Conservation (phyloP, 1,140 invertebrate genomes). For the Ips typographus region DNA sequence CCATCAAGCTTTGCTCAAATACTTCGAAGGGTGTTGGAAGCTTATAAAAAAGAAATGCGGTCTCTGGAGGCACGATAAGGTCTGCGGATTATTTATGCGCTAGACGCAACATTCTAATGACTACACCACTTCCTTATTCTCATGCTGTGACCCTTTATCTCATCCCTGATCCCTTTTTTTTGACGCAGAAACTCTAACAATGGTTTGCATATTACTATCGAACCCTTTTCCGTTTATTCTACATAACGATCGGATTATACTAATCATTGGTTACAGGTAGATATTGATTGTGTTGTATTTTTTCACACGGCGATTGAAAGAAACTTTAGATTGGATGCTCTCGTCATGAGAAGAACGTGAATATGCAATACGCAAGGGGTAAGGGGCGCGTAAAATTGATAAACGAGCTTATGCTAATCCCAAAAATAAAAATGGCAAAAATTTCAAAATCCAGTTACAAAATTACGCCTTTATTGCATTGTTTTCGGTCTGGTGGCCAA, state of each 20-base stretch:
- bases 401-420: no score
- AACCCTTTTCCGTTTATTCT: slow-evolving; percentile 24
- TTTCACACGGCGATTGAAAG: slow-evolving; percentile 20
- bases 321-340: no score
- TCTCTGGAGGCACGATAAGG: slow-evolving; percentile 11
- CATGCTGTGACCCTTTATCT: background rate
- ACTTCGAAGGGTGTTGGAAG: slow-evolving; percentile 17
- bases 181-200: slow-evolving; percentile 24
- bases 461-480: slow-evolving; percentile 6
- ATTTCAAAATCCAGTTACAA: slow-evolving; percentile 34
- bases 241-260: slow-evolving; percentile 22
- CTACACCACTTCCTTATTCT: background rate
- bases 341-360: no score
- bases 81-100: background rate
- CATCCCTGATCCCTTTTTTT: background rate
- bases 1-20: slow-evolving; percentile 28
- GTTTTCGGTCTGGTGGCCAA: slow-evolving; percentile 31
- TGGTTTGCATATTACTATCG: slow-evolving; percentile 23
- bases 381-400: no score
- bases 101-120: background rate
- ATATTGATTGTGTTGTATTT: background rate
- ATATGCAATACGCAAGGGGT: no score
- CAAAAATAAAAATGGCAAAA: no score
- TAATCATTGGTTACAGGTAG: slow-evolving; percentile 13
- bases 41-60: slow-evolving; percentile 20